These are phyloP conservation scores for Standfussiana lucernea DNA, from an alignment of 2,888 invertebrate species.

Conservation along the genomic window DNA sequence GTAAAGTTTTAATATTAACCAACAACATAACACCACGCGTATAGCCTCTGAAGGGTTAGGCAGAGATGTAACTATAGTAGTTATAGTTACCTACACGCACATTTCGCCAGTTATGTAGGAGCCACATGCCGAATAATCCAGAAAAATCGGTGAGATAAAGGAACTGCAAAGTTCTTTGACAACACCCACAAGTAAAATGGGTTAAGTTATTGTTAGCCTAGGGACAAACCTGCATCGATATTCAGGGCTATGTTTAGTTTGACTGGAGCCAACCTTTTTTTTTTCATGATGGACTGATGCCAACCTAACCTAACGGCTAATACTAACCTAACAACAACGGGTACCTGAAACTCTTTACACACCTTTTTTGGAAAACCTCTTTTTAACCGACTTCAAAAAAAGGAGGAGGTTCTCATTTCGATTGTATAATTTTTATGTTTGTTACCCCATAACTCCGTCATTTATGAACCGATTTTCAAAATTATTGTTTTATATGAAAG, in stretches of 20 bases:
- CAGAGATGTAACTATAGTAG: background rate
- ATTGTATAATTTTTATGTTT: too few species aligned
- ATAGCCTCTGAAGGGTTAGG: background rate
- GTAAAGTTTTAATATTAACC: background rate
- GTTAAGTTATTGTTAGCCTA: slow-evolving; percentile 47
- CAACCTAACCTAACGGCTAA: slow-evolving; percentile 28
- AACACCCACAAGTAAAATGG: slow-evolving; percentile 33
- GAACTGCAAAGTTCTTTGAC: background rate
- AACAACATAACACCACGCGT: background rate
- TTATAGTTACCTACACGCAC: background rate
- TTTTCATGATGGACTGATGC: too few species aligned
- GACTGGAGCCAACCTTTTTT: too few species aligned
- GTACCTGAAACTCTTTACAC: slow-evolving; percentile 15
- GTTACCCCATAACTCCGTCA: too few species aligned
- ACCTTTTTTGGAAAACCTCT: slow-evolving; percentile 25
- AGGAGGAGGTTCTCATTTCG: too few species aligned
- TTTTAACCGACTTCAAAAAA: too few species aligned
- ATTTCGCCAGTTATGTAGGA: background rate
- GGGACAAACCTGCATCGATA: slow-evolving; percentile 39
- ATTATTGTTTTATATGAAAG: too few species aligned
- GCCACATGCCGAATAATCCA: background rate
- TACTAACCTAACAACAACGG: background rate
- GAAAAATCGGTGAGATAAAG: background rate
- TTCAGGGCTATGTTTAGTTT: slow-evolving; percentile 42
- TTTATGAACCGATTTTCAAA: too few species aligned